phyloP scores from a whole-genome alignment of 2,888 invertebrate genomes.

The Camponotus fellah region DNA sequence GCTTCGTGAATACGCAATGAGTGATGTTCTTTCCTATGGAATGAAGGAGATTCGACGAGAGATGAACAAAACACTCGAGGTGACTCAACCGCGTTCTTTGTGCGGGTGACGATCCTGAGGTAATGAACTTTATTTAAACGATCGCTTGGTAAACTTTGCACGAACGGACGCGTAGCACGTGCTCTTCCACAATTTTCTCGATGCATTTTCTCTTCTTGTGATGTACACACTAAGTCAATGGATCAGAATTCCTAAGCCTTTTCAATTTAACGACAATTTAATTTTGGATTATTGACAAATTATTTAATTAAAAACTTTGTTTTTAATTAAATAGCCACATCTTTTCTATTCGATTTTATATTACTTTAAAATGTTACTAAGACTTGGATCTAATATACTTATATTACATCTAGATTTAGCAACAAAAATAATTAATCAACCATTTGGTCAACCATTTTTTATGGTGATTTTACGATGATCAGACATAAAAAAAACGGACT shows the following conservation, averaged over 20 bases:
- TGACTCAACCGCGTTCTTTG: slow-evolving; percentile 68
- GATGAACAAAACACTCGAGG: slow-evolving; percentile 47
- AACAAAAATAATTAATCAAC: neutral
- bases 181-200: slow-evolving; percentile 60
- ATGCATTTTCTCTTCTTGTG: slow-evolving; percentile 53
- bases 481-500: slow-evolving; percentile 4
- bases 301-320: neutral
- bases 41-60: slow-evolving; percentile 43
- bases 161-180: slow-evolving; percentile 74
- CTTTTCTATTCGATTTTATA: neutral
- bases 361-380: neutral
- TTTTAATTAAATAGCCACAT: neutral
- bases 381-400: neutral
- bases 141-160: slow-evolving; percentile 72
- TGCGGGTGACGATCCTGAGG: slow-evolving; percentile 64
- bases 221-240: neutral
- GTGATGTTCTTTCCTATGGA: slow-evolving; percentile 37
- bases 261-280: neutral
- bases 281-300: neutral
- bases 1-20: slow-evolving; percentile 65
- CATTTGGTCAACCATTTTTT: neutral
- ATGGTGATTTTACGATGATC: neutral
- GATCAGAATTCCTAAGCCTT: neutral
- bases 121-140: slow-evolving; percentile 80
- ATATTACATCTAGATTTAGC: neutral